A percentile compares a stretch with the other conserved stretches of the same genome.
Conservation (phyloP, 2,113 vertebrate species). For the Amazona guildingii region DNA sequence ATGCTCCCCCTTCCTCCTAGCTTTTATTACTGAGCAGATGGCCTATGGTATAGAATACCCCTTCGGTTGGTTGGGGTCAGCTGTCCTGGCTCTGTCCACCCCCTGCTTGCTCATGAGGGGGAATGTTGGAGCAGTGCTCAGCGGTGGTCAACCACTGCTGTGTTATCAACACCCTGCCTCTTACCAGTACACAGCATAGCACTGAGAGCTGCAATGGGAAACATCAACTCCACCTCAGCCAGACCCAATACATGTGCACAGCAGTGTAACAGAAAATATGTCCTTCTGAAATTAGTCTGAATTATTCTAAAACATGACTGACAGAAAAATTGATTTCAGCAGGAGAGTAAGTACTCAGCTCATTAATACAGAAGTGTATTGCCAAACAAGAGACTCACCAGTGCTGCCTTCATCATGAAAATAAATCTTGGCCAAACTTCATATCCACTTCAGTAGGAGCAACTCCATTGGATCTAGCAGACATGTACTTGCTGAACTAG, state of each 20-base stretch:
- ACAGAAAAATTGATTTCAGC: neutral
- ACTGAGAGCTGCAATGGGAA: neutral
- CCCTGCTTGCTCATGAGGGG: neutral
- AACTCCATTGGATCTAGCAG: neutral
- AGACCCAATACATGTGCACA: neutral
- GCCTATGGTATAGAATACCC: neutral
- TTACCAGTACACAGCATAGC: neutral
- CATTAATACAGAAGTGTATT: neutral
- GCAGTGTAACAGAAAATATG: neutral
- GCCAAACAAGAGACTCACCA: neutral
- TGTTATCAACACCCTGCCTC: neutral
- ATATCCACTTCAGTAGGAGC: neutral
- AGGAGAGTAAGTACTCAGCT: neutral
- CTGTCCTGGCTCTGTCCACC: neutral
- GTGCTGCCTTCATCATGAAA: neutral
- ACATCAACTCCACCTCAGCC: neutral
- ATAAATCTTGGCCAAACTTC: neutral
- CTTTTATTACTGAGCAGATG: neutral
- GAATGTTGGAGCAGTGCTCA: neutral
- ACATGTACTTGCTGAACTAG: neutral
- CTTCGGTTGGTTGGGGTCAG: neutral
- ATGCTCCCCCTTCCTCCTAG: neutral
- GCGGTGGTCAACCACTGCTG: neutral
- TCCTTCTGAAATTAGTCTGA: slow-evolving; percentile 13
- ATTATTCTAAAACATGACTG: neutral